Evolutionary conservation across 2,113 vertebrate genomes (phyloP).

Genomic region (Plestiodon gilberti): DNA sequence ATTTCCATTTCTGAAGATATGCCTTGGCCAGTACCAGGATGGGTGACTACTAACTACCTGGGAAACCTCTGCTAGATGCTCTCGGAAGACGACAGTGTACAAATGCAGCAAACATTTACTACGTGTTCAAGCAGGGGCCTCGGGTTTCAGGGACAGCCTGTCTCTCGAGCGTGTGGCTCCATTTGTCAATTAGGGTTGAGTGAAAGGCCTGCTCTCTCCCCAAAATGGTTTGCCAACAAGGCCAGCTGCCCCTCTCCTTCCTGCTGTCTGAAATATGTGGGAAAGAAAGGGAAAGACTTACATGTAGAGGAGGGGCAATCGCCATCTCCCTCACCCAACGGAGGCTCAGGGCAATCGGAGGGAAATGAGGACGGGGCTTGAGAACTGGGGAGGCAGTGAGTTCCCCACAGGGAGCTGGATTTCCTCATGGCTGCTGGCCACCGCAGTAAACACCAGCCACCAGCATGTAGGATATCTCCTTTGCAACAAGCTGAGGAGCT

Average conservation of each 20-base stretch:
- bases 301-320: neutral
- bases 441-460: neutral
- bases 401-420: too few relatives aligned
- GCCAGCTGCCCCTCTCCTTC: neutral
- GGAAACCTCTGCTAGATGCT: neutral
- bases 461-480: neutral
- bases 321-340: neutral
- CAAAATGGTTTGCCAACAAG: neutral
- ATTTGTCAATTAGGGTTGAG: neutral
- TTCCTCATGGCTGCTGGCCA: neutral
- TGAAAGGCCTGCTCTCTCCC: neutral
- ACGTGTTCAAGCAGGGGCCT: neutral
- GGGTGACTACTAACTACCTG: neutral
- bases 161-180: neutral
- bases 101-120: neutral
- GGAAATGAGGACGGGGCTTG: neutral
- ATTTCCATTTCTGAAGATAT: neutral
- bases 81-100: neutral
- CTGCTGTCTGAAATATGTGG: neutral
- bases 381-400: neutral
- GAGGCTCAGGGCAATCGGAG: neutral
- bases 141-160: neutral
- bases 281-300: too few relatives aligned
- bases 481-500: neutral
- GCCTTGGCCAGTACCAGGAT: neutral